Evolutionary conservation across 23 tunicate genomes (phyloP).

Genomic region (Trididemnum miniatum): DNA sequence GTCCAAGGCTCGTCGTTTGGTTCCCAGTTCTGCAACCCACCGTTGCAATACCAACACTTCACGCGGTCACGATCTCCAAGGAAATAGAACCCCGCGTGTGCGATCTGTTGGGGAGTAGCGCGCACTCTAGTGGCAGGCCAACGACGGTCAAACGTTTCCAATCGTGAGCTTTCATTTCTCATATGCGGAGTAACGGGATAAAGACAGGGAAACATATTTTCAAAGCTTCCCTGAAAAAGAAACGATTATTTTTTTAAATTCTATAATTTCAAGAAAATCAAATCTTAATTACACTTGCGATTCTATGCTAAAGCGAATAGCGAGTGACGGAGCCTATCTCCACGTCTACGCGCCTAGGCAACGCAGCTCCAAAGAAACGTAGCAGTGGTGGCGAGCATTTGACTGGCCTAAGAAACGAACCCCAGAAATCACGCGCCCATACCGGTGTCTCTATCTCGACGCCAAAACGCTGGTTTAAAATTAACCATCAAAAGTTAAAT

Average conservation of each 20-base stretch:
- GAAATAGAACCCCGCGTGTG: conserved; percentile 70
- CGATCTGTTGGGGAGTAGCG: conserved; percentile 66
- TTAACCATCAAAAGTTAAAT: too few relatives aligned
- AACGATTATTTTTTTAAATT: neutral
- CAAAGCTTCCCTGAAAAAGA: conserved; percentile 24
- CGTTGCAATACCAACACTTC: conserved; percentile 79
- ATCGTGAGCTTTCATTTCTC: conserved; percentile 34
- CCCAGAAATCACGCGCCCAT: too few relatives aligned
- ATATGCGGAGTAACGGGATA: conserved; percentile 59
- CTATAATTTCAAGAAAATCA: neutral
- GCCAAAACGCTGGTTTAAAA: too few relatives aligned
- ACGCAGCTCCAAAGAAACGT: too few relatives aligned
- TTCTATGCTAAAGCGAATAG: neutral
- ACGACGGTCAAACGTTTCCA: conserved; percentile 56
- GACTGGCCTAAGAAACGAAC: too few relatives aligned
- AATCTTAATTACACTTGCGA: too few relatives aligned
- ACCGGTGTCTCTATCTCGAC: too few relatives aligned
- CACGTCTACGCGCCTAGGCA: too few relatives aligned
- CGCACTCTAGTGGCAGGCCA: conserved; percentile 52
- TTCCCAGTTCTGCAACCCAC: conserved; percentile 79
- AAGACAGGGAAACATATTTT: conserved; percentile 51
- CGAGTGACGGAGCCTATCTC: too few relatives aligned
- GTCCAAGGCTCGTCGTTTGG: conserved; percentile 48
- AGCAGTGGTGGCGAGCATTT: too few relatives aligned
- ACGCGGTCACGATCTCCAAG: conserved; percentile 69